These are phyloP conservation scores for Anarhynchus alexandrinus DNA, from an alignment of 2,113 vertebrate genomes.

Conservation along the genomic window DNA sequence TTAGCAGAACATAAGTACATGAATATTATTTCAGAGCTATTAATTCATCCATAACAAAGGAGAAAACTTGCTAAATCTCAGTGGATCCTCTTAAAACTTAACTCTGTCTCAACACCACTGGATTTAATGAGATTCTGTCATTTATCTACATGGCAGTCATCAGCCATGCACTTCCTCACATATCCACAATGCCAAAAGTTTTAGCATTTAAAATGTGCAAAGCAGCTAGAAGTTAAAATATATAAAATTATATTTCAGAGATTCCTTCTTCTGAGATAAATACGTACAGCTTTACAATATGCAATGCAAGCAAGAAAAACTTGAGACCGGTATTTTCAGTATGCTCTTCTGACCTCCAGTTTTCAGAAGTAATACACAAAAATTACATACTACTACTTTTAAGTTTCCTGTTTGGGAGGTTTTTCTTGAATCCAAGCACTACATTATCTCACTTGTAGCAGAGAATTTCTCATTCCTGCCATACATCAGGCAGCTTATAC, in stretches of 20 bases:
- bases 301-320: background rate
- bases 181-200: background rate
- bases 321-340: background rate
- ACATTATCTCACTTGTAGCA: background rate
- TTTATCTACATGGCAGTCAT: background rate
- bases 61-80: background rate
- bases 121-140: background rate
- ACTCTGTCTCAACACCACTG: background rate
- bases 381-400: background rate
- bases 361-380: background rate
- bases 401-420: background rate
- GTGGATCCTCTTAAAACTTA: background rate
- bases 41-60: background rate
- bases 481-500: background rate
- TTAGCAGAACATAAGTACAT: background rate
- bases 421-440: background rate
- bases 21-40: background rate
- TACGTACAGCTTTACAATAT: background rate
- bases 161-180: background rate
- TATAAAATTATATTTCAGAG: background rate
- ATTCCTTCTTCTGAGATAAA: background rate
- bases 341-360: background rate
- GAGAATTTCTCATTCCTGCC: background rate
- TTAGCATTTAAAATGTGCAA: background rate
- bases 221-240: background rate